Conservation (phyloP, 2,888 invertebrate genomes). For the Caenorhabditis sp. region DNA sequence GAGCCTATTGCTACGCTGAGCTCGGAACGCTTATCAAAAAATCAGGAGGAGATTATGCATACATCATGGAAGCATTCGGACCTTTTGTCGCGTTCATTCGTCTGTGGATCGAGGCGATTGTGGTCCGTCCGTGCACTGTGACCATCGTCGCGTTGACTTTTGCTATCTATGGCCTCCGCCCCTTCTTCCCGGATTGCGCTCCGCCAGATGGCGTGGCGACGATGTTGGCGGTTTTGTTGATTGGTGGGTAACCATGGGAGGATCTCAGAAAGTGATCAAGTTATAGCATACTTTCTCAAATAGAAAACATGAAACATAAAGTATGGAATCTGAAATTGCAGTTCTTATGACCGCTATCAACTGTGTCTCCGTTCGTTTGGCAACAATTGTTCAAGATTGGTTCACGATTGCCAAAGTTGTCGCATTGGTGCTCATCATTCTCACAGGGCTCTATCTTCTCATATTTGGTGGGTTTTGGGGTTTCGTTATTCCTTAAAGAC, state of each 20-base stretch:
- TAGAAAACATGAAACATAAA: no score
- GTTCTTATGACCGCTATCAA: conserved; percentile 96
- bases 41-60: conserved; percentile 92
- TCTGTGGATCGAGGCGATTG: conserved; percentile 99
- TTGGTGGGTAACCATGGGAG: conserved; percentile 87
- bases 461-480: conserved; percentile 88
- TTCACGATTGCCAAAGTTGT: conserved; percentile 94
- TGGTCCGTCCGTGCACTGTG: conserved; percentile 91
- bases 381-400: conserved; percentile 94
- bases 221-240: conserved; percentile 94
- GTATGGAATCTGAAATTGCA: conserved; percentile 84
- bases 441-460: conserved; percentile 93
- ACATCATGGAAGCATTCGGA: conserved; percentile 98
- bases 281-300: no score
- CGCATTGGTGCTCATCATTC: conserved; percentile 95
- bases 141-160: conserved; percentile 98
- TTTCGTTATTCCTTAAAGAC: no score
- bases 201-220: conserved; percentile 93
- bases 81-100: conserved; percentile 96
- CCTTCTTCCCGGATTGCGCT: conserved; percentile 95
- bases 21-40: conserved; percentile 86
- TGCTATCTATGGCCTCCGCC: conserved; percentile 95
- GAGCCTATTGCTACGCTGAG: conserved; percentile 98
- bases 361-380: conserved; percentile 97
- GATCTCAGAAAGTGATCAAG: no score